Percentiles rank a stretch among this genome's conserved stretches.
Conservation (phyloP, 2,888 invertebrate species). For the Odontothrips loti region DNA sequence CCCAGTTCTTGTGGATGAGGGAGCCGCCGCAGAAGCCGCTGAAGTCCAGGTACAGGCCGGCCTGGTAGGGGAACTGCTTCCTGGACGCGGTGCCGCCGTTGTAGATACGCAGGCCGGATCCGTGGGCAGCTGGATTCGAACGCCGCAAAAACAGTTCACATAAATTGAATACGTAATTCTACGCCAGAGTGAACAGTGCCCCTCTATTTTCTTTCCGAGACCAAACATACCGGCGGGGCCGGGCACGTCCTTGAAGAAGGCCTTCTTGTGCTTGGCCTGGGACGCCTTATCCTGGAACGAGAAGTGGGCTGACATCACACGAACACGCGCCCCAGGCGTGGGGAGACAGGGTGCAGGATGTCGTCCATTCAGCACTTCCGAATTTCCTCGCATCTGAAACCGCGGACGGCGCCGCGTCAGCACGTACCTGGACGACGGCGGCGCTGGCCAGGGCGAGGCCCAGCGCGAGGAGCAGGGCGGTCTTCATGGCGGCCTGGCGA, state of each 20-base stretch:
- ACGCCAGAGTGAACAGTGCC: no score
- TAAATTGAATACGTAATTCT: no score
- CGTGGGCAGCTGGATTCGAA: no score
- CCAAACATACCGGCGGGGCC: background rate
- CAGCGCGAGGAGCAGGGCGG: background rate
- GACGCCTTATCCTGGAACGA: background rate
- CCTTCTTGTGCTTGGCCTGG: background rate
- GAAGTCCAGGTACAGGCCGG: conserved; percentile 18
- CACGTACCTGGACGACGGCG: background rate
- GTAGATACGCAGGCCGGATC: background rate
- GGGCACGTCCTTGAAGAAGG: background rate
- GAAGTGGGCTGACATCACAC: no score
- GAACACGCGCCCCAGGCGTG: no score
- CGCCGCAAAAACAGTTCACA: no score
- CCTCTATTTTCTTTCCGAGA: no score
- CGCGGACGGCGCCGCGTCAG: background rate
- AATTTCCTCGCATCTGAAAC: no score
- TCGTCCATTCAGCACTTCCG: no score
- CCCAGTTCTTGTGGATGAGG: conserved; percentile 77
- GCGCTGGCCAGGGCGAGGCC: conserved; percentile 13
- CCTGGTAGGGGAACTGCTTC: conserved; percentile 14
- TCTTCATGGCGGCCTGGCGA: background rate
- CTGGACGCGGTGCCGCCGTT: background rate
- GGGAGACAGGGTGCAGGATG: background rate
- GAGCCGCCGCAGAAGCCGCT: conserved; percentile 69